Conservation (phyloP, 1,140 invertebrate genomes). For the Dinothrombium tinctorium region DNA sequence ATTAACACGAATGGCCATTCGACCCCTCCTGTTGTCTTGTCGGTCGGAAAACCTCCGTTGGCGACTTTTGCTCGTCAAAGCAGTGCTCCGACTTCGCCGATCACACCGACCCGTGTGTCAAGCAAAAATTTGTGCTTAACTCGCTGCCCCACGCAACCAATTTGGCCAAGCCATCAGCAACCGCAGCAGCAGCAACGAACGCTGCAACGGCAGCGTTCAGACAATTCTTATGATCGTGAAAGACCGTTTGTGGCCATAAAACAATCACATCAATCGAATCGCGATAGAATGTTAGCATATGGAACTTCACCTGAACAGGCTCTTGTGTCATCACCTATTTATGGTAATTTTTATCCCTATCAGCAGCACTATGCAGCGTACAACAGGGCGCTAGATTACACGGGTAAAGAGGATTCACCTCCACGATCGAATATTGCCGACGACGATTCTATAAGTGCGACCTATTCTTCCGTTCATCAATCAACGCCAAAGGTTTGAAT, state of each 20-base stretch:
- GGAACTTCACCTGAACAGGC: constrained; percentile 10
- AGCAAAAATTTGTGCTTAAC: neutral
- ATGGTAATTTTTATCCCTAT: constrained; percentile 4
- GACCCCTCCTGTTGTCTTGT: neutral
- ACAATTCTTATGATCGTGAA: constrained; percentile 28
- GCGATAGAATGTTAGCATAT: constrained; percentile 10
- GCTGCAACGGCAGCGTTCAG: constrained; percentile 22
- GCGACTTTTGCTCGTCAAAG: neutral
- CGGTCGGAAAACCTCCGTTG: neutral
- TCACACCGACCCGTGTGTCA: constrained; percentile 8
- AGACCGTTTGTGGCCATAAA: constrained; percentile 37
- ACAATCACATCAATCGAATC: constrained; percentile 30
- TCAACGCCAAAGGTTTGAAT: too few species aligned
- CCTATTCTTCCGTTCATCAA: too few species aligned
- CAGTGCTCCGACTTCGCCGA: neutral
- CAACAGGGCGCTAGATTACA: neutral
- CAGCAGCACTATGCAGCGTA: neutral
- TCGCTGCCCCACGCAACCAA: neutral
- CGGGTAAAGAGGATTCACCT: too few species aligned
- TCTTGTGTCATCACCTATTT: constrained; percentile 9
- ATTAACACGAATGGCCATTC: constrained; percentile 14
- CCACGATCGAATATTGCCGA: too few species aligned
- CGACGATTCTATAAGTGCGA: too few species aligned
- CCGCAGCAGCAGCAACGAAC: constrained; percentile 12
- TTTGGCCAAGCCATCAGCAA: neutral